Conservation (phyloP, 2,113 vertebrate species). For the Lepus timidus region DNA sequence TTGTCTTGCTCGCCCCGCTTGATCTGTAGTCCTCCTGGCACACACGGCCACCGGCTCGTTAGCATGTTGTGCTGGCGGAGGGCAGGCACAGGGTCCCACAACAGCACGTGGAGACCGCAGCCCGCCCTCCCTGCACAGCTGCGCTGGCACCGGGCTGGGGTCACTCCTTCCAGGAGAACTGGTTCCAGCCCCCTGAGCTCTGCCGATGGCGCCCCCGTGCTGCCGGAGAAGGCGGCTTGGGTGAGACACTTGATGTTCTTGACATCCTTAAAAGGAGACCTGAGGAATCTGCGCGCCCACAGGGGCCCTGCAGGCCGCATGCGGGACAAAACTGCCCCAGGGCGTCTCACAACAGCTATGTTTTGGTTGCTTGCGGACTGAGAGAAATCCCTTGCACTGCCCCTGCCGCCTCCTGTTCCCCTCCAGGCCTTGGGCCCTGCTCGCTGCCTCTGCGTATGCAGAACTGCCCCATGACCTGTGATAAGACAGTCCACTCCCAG, state of each 20-base stretch:
- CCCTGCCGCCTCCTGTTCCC: not conserved
- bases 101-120: not conserved
- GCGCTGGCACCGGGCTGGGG: fast-evolving
- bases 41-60: not conserved
- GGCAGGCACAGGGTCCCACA: not conserved
- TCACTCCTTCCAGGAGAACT: not conserved
- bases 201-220: not conserved
- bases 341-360: not conserved
- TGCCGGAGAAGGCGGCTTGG: not conserved
- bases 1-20: not conserved
- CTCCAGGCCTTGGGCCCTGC: not conserved
- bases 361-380: not conserved
- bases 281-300: not conserved
- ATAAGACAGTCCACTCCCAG: not conserved
- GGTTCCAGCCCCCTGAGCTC: not conserved
- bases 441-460: not conserved
- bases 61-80: fast-evolving
- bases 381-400: not conserved
- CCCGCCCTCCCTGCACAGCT: not conserved
- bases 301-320: not conserved
- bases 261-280: not conserved
- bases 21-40: not conserved
- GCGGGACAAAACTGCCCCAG: not conserved
- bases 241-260: not conserved
- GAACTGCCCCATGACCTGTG: fast-evolving